phyloP scores from a whole-genome alignment of 2,888 invertebrate genomes.

The Mythimna ferrago region DNA sequence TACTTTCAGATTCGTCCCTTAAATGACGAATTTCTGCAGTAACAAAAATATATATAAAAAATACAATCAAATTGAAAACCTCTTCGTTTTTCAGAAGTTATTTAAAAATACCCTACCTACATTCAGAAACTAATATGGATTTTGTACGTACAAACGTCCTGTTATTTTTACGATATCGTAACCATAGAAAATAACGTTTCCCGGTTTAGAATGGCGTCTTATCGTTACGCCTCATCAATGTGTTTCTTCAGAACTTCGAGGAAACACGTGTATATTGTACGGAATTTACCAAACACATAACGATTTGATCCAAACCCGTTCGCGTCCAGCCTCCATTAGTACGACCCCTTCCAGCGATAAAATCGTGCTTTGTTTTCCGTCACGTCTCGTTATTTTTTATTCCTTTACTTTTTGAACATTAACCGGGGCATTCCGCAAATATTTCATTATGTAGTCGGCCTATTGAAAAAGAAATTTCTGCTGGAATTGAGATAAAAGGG shows the following conservation, averaged over 20 bases:
- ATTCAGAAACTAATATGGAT: not conserved
- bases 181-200: conserved; percentile 35
- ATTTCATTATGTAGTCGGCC: conserved; percentile 81
- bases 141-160: conserved; percentile 9
- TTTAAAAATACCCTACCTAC: not conserved
- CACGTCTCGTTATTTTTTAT: conserved; percentile 86
- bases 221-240: conserved; percentile 21
- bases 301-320: conserved; percentile 71
- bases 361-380: conserved; percentile 86
- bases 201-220: conserved; percentile 19
- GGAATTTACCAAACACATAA: conserved; percentile 67
- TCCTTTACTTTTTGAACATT: conserved; percentile 78
- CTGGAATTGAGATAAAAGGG: conserved; percentile 79
- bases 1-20: too few relatives aligned
- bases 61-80: too few relatives aligned
- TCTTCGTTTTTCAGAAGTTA: too few relatives aligned
- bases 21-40: too few relatives aligned
- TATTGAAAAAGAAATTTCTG: conserved; percentile 80
- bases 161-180: conserved; percentile 19
- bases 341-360: conserved; percentile 85
- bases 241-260: conserved; percentile 31
- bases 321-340: conserved; percentile 81
- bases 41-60: too few relatives aligned
- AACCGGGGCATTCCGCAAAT: conserved; percentile 82
- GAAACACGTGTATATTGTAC: conserved; percentile 25